These are phyloP conservation scores for Pangasius sanitwongsei DNA, from an alignment of 2,797 vertebrate genomes.

Conservation along the genomic window DNA sequence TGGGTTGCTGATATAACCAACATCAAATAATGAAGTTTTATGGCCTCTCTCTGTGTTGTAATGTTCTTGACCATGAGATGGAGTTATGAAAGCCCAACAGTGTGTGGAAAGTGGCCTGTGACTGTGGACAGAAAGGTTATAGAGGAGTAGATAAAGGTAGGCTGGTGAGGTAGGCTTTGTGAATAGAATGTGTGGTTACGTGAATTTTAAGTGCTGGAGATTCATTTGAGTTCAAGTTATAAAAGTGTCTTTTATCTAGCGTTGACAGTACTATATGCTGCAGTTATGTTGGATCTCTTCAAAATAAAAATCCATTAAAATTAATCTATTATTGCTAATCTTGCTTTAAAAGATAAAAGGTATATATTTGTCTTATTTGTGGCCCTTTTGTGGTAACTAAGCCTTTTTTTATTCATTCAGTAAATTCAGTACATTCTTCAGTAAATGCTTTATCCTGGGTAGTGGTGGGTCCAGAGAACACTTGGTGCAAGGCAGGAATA, in stretches of 20 bases:
- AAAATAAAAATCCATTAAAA: constrained; percentile 2
- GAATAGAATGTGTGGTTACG: background rate
- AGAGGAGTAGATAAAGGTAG: constrained; percentile 1
- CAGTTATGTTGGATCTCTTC: background rate
- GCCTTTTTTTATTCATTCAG: background rate
- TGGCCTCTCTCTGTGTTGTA: background rate
- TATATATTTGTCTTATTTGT: background rate
- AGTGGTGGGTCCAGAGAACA: background rate
- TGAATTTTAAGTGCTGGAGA: constrained; percentile 9
- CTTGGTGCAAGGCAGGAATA: background rate
- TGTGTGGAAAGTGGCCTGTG: constrained; percentile 28
- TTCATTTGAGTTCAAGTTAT: background rate
- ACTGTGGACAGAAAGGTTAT: constrained; percentile 10
- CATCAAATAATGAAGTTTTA: constrained; percentile 28
- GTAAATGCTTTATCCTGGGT: background rate
- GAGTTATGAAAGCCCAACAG: constrained; percentile 44
- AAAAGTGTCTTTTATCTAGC: background rate
- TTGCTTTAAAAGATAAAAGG: background rate
- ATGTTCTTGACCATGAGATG: constrained; percentile 40
- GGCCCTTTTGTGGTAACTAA: background rate
- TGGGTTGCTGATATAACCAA: constrained; percentile 47
- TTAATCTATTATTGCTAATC: background rate
- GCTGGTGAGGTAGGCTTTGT: constrained; percentile 7
- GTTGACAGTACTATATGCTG: background rate
- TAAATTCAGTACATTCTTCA: background rate